Conservation (phyloP, 2,113 vertebrate species). For the Pica pica region DNA sequence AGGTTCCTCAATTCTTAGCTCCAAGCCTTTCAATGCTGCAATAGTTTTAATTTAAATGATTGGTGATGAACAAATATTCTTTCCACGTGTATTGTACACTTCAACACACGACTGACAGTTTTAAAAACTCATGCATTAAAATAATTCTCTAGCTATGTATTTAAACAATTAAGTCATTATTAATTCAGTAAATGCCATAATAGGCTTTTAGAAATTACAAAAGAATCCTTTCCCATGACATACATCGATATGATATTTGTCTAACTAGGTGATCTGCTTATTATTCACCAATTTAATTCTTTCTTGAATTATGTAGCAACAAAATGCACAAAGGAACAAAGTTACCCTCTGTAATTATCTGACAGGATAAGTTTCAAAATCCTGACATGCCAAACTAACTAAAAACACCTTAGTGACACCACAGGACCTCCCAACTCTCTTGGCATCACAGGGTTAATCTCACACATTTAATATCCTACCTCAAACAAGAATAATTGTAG, state of each 20-base stretch:
- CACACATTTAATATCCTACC: slow-evolving; percentile 18
- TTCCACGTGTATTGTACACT: not conserved
- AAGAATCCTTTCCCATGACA: not conserved
- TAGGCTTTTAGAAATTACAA: not conserved
- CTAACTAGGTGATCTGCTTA: not conserved
- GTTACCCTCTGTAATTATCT: not conserved
- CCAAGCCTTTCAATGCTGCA: not conserved
- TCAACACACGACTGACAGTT: not conserved
- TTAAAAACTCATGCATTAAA: slow-evolving; percentile 32
- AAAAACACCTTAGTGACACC: not conserved
- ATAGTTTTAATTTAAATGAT: not conserved
- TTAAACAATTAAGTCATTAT: slow-evolving; percentile 49
- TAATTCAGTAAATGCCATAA: slow-evolving; percentile 35
- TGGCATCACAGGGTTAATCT: slow-evolving; percentile 49
- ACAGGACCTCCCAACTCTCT: not conserved
- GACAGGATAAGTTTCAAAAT: not conserved
- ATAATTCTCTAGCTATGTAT: slow-evolving; percentile 4
- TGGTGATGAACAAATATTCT: slow-evolving; percentile 21
- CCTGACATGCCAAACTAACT: not conserved
- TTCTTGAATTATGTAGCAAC: not conserved
- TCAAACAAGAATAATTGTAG: slow-evolving; percentile 47
- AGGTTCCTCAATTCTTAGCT: not conserved
- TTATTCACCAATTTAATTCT: not conserved
- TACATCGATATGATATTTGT: not conserved
- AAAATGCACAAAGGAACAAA: not conserved